Evolutionary conservation across 2,797 vertebrate species (phyloP).

Genomic region (Scleropages formosus): DNA sequence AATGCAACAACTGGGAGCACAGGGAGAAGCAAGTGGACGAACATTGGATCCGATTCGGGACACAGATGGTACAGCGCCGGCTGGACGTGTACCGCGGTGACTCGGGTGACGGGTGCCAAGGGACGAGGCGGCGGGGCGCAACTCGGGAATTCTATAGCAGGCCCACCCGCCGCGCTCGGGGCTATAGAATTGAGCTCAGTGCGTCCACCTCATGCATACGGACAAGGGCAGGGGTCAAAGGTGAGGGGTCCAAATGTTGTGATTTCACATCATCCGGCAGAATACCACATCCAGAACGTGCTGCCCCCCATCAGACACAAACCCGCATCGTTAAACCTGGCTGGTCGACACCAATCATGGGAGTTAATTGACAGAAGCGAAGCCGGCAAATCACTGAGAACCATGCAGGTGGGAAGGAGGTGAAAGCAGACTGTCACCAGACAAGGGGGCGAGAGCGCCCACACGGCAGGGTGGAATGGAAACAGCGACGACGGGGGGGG

Average conservation of each 20-base stretch:
- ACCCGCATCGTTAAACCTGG: too few relatives aligned
- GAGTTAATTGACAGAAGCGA: too few relatives aligned
- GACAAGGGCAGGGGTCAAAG: neutral
- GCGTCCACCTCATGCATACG: slow-evolving; percentile 15
- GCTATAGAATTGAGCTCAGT: slow-evolving; percentile 21
- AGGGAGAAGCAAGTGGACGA: neutral
- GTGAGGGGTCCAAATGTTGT: neutral
- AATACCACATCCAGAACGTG: too few relatives aligned
- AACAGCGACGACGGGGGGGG: slow-evolving; percentile 16
- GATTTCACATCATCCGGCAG: neutral
- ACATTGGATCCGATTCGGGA: neutral
- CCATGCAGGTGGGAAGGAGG: neutral
- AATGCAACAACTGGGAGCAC: neutral
- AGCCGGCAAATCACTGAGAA: too few relatives aligned
- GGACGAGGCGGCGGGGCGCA: neutral
- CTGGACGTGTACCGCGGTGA: neutral
- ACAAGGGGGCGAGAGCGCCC: neutral
- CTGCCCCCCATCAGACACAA: too few relatives aligned
- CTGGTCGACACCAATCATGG: too few relatives aligned
- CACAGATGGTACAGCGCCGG: neutral
- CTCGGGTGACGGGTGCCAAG: neutral
- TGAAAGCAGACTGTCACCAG: slow-evolving; percentile 2
- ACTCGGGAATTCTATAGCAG: slow-evolving; percentile 24
- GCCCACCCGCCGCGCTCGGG: neutral
- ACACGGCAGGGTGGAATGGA: neutral